Percentiles rank a stretch among this genome's conserved stretches.
phyloP scores from a whole-genome alignment of 2,113 vertebrate genomes.

The Nycticryphes semicollaris region DNA sequence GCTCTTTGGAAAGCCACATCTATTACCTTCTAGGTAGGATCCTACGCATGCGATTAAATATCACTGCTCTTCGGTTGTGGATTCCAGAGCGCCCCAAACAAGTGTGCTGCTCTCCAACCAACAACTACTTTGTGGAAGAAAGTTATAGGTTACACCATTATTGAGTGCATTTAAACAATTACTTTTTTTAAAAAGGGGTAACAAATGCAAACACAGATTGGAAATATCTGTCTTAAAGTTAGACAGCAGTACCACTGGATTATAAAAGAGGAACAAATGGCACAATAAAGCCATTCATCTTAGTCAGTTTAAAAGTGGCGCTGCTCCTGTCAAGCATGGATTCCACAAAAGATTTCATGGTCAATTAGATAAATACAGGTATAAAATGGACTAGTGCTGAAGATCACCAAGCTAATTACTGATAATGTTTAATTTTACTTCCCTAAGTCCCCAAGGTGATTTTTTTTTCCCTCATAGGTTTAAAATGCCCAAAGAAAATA shows the following conservation, averaged over 20 bases:
- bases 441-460: constrained; percentile 67
- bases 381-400: constrained; percentile 71
- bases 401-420: constrained; percentile 79
- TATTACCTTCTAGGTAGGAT: not conserved
- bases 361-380: constrained; percentile 81
- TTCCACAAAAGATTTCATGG: constrained; percentile 78
- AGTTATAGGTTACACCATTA: not conserved
- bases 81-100: not conserved
- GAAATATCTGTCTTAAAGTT: constrained; percentile 55
- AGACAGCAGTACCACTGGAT: constrained; percentile 28
- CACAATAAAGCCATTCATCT: constrained; percentile 74
- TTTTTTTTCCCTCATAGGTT: constrained; percentile 22
- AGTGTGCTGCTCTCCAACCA: not conserved
- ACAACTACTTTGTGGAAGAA: not conserved
- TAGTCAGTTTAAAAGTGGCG: constrained; percentile 68
- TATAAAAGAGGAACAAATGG: constrained; percentile 53
- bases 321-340: constrained; percentile 53
- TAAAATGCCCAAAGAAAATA: constrained; percentile 58
- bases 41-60: not conserved
- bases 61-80: not conserved
- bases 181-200: not conserved
- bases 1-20: constrained; percentile 39
- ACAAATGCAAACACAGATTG: constrained; percentile 41
- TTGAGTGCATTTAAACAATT: not conserved
- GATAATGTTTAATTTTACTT: constrained; percentile 79